A percentile compares a stretch with the other conserved stretches of the same genome.
These are phyloP conservation scores for Seira musarum DNA, from an alignment of 2,888 invertebrate genomes.

Conservation along the genomic window DNA sequence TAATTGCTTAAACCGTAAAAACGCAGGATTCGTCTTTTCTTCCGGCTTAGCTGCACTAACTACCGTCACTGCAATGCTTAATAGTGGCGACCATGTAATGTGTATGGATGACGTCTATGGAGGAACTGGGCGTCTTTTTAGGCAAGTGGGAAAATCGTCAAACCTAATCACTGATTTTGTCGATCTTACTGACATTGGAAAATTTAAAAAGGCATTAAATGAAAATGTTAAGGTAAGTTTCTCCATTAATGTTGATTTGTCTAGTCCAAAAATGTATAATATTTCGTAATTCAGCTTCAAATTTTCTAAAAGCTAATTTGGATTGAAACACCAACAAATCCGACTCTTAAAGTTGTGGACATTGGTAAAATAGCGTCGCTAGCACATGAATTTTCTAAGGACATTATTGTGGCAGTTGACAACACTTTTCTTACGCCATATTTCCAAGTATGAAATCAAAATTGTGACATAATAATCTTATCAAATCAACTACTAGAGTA, in stretches of 20 bases:
- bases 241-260: too few relatives aligned
- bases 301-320: slow-evolving; percentile 74
- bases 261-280: background rate
- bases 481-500: background rate
- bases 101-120: slow-evolving; percentile 76
- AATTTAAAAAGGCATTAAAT: slow-evolving; percentile 73
- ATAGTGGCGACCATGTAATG: slow-evolving; percentile 80
- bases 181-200: slow-evolving; percentile 73
- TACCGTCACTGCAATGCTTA: slow-evolving; percentile 82
- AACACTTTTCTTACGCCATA: slow-evolving; percentile 77
- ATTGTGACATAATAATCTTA: background rate
- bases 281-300: background rate
- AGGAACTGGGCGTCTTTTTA: slow-evolving; percentile 73
- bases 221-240: slow-evolving; percentile 74
- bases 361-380: slow-evolving; percentile 74
- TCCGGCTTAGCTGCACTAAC: slow-evolving; percentile 93
- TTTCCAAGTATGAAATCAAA: slow-evolving; percentile 72
- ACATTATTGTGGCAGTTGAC: slow-evolving; percentile 75
- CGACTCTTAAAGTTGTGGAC: slow-evolving; percentile 76
- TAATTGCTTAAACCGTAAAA: too few relatives aligned
- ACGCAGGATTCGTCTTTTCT: slow-evolving; percentile 77
- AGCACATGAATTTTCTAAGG: slow-evolving; percentile 70
- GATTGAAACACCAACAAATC: slow-evolving; percentile 79
- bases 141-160: slow-evolving; percentile 63
- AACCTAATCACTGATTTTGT: slow-evolving; percentile 75